Percentiles rank a stretch among this genome's conserved stretches.
Conservation (phyloP, 1,140 invertebrate species). For the Dryas iulia region DNA sequence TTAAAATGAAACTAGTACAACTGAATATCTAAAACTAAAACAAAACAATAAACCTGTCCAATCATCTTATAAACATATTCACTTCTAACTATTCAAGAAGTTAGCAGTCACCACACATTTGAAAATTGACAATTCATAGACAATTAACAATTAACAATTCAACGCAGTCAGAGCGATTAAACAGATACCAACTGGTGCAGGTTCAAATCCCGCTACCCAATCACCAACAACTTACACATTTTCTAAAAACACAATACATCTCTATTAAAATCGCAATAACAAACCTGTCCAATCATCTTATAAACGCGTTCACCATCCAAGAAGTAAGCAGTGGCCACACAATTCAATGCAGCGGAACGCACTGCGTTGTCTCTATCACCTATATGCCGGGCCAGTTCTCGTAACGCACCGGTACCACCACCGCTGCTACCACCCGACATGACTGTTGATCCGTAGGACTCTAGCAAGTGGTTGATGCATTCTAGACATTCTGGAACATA, state of each 20-base stretch:
- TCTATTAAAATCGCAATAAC: too few relatives aligned
- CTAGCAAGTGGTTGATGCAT: slow-evolving; percentile 92
- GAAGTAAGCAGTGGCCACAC: slow-evolving; percentile 94
- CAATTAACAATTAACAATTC: too few relatives aligned
- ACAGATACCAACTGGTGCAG: too few relatives aligned
- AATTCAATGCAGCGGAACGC: slow-evolving; percentile 96
- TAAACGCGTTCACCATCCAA: slow-evolving; percentile 94
- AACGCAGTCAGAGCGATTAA: too few relatives aligned
- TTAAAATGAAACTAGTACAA: too few relatives aligned
- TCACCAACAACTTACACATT: too few relatives aligned
- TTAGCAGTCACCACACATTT: slow-evolving; percentile 96
- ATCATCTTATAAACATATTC: slow-evolving; percentile 95
- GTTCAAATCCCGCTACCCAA: too few relatives aligned
- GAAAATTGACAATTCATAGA: too few relatives aligned
- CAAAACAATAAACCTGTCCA: slow-evolving; percentile 88
- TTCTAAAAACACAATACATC: too few relatives aligned
- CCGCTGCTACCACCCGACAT: slow-evolving; percentile 92
- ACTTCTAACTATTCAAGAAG: slow-evolving; percentile 92
- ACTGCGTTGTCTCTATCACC: slow-evolving; percentile 98
- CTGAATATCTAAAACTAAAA: too few relatives aligned
- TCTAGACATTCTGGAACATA: slow-evolving; percentile 94
- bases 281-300: slow-evolving; percentile 93
- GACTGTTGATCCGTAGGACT: slow-evolving; percentile 91
- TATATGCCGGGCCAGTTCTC: slow-evolving; percentile 96
- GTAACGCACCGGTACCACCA: slow-evolving; percentile 85